These are phyloP conservation scores for Leptestheria dahalacensis DNA, from an alignment of 1,140 invertebrate genomes.

Conservation along the genomic window DNA sequence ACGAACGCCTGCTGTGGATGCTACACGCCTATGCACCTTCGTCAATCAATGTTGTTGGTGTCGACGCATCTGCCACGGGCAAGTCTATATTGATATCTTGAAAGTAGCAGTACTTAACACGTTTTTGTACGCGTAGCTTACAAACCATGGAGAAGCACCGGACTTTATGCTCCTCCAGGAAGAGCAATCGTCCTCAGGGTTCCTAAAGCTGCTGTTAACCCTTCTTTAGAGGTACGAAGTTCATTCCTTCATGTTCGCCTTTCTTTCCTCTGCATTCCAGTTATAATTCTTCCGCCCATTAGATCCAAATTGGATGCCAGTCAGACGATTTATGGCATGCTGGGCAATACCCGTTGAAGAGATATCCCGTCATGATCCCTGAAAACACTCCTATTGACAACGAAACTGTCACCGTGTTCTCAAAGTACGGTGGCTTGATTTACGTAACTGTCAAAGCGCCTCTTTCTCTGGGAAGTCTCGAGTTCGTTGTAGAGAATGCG, in stretches of 20 bases:
- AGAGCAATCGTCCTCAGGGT: neutral
- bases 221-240: neutral
- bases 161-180: neutral
- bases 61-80: too few relatives aligned
- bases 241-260: neutral
- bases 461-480: neutral
- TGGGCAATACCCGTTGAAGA: neutral
- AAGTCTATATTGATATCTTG: too few relatives aligned
- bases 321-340: neutral
- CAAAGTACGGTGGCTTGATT: neutral
- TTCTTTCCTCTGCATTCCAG: neutral
- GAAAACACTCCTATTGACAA: neutral
- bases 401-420: neutral
- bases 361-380: neutral
- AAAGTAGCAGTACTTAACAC: too few relatives aligned
- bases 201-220: neutral
- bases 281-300: neutral
- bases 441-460: neutral
- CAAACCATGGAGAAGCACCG: neutral
- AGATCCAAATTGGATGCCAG: neutral
- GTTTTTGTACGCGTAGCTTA: too few relatives aligned
- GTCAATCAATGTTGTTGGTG: too few relatives aligned
- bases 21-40: too few relatives aligned
- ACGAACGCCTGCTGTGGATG: too few relatives aligned
- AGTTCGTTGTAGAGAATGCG: neutral